Conservation (phyloP, 30 jellyfish, hydroid and myxozoan species). For the Pelagia noctiluca region DNA sequence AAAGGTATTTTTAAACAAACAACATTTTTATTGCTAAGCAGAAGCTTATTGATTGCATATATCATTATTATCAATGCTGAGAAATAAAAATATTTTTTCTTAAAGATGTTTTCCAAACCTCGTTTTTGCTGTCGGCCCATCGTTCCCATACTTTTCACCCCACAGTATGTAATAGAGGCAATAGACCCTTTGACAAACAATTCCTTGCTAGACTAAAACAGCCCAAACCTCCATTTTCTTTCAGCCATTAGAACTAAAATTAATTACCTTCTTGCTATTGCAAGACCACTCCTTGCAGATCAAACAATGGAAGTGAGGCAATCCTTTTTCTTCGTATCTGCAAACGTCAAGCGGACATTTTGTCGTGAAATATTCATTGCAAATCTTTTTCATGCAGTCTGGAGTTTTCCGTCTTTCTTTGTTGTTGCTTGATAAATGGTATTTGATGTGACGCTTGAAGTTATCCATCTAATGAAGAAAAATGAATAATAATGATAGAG, state of each 20-base stretch:
- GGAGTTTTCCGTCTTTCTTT: conserved; percentile 57
- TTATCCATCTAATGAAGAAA: conserved; percentile 49
- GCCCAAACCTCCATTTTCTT: not conserved
- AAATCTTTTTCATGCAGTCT: conserved; percentile 48
- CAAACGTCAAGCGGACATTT: conserved; percentile 28
- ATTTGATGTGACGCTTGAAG: conserved; percentile 60
- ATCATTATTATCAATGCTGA: too few species aligned
- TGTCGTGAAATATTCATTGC: conserved; percentile 61
- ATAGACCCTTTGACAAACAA: too few species aligned
- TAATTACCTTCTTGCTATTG: conserved; percentile 50
- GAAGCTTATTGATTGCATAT: too few species aligned
- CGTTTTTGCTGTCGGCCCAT: too few species aligned
- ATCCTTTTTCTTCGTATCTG: conserved; percentile 16
- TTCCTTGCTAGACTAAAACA: not conserved
- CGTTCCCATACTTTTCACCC: too few species aligned
- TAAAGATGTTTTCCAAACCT: too few species aligned
- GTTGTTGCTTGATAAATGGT: conserved; percentile 30
- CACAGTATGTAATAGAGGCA: too few species aligned
- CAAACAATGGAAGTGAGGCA: conserved; percentile 47
- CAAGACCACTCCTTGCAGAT: conserved; percentile 61
- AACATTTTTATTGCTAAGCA: too few species aligned
- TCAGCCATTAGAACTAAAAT: not conserved
- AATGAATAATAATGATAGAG: not conserved
- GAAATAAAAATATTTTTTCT: too few species aligned
- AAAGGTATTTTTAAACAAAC: too few species aligned